Base-by-base conservation (phyloP, 1,140 invertebrate species). In the Dolichoris vasculosae region DNA sequence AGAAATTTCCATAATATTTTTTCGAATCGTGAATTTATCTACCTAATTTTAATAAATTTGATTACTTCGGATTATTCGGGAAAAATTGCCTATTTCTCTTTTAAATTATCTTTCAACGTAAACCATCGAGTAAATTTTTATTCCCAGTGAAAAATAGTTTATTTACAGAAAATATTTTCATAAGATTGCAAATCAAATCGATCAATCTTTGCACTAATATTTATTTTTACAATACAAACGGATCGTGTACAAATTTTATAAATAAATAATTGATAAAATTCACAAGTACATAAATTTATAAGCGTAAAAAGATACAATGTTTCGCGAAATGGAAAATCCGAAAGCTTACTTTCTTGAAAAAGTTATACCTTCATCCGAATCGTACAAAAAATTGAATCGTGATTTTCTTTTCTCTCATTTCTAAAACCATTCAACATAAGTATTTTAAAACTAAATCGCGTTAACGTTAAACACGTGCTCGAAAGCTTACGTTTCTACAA, bases 141-240 rank as follows among this genome's bases (percentile, higher is more conserved):
- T 73, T 73, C 43, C 17, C 43, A 43, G 20, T 73, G 17, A 43
- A 43, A 73, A 73, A 73, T 73, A 73, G 38, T 43, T 73, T 35
- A 23, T n/a, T 38, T 23, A 73, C 0, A 11, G 38, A 43, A 73
- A 4, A 20, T 11, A 43, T n/a, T 73, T 11, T 43, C n/a, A 43
- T 73, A 43, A 73, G 23, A 73, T 73, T n/a, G 17, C 20, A 73
- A 73, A n/a, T 73, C n/a, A 73, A 73, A 73, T 43, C 43, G 40
- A 73, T 43, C 26, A 43, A 43, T 23, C 9, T 3, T n/a, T 73
- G 32, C 2, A 26, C 6, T 43, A 23, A 43, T 43, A 73, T 43
- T 73, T 26, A 73, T 13, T 38, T 17, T 40, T 23, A 40, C 43
- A 73, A 35, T n/a, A 73, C 26, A 38, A 73, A 20, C 38, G n/a